Base-by-base conservation (phyloP, 2,888 invertebrate genomes). In the Mimumesa dahlbomi region DNA sequence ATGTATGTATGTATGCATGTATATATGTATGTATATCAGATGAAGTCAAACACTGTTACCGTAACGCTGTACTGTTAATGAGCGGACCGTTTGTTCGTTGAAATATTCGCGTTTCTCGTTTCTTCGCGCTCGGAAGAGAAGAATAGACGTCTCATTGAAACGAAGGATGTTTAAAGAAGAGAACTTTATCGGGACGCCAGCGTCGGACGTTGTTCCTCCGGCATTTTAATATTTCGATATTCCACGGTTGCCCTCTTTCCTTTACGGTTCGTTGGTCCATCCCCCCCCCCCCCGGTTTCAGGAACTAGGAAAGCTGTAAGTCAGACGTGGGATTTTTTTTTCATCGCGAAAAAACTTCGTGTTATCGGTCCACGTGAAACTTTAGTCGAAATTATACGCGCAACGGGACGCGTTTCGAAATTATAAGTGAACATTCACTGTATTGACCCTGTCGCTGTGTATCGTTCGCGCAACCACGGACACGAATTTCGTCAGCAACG, bases 171-270 rank as follows among this genome's bases (percentile, higher is more conserved):
- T 40, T 40, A 16, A 40, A 40, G 40, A 16, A 18, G 6, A 14
- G 40, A 16, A 40, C 18, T 18, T 40, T 40, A 40, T 40, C 18
- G 40, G 16, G 11, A 14, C 11, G 11, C 25, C 25, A 11, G 5
- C 2, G 11, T 31, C 18, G 6, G 29, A 14, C n/a, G 6, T 29
- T 31, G 18, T 31, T 16, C n/a, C 48, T 13, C 3, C 3, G 48
- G 13, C 48, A 29, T 29, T 16, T 31, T 16, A 22, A 48, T 48
- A 31, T 48, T 16, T 48, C 48, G 48, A 48, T 48, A 48, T 48
- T 48, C 48, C 48, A 18, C 29, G 29, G 29, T 9, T 40, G 31
- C 22, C 48, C 31, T 48, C 31, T 48, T 48, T 31, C 16, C 16
- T 16, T 29, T 18, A 4, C 31, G 18, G 48, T 48, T 48, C 48